Evolutionary conservation across 2,888 invertebrate genomes (phyloP).

Genomic region (Sinotaia quadrata): DNA sequence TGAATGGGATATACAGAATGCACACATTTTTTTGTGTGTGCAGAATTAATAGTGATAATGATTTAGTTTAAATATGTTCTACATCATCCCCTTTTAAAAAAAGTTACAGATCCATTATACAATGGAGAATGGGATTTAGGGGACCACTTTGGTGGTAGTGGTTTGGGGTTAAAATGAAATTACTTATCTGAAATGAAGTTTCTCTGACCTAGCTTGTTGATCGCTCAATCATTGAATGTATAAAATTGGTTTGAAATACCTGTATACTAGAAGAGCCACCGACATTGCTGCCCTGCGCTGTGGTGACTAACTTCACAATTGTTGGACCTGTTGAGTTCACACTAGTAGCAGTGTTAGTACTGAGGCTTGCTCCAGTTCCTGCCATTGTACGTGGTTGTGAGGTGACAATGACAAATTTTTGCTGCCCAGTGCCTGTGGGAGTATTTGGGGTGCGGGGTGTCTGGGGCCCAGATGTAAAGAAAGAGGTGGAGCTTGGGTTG

Average conservation of each 20-base stretch:
- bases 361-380: slow-evolving; percentile 35
- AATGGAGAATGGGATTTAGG: too few relatives aligned
- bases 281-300: slow-evolving; percentile 33
- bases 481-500: slow-evolving; percentile 20
- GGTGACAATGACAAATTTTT: slow-evolving; percentile 66
- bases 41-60: too few relatives aligned
- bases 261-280: slow-evolving; percentile 22
- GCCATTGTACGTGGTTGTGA: slow-evolving; percentile 52
- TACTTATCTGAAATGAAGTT: too few relatives aligned
- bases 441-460: slow-evolving; percentile 35
- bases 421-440: slow-evolving; percentile 45
- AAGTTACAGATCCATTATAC: too few relatives aligned
- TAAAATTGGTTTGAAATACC: neutral
- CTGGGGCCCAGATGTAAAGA: slow-evolving; percentile 9
- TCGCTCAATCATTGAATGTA: too few relatives aligned
- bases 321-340: slow-evolving; percentile 41
- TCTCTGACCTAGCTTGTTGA: too few relatives aligned
- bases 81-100: too few relatives aligned
- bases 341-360: slow-evolving; percentile 34
- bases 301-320: slow-evolving; percentile 53
- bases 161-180: too few relatives aligned
- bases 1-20: too few relatives aligned
- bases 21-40: too few relatives aligned
- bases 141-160: too few relatives aligned
- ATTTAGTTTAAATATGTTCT: too few relatives aligned